Evolutionary conservation across 1,140 invertebrate species (phyloP).

Genomic region (Aphis gossypii): DNA sequence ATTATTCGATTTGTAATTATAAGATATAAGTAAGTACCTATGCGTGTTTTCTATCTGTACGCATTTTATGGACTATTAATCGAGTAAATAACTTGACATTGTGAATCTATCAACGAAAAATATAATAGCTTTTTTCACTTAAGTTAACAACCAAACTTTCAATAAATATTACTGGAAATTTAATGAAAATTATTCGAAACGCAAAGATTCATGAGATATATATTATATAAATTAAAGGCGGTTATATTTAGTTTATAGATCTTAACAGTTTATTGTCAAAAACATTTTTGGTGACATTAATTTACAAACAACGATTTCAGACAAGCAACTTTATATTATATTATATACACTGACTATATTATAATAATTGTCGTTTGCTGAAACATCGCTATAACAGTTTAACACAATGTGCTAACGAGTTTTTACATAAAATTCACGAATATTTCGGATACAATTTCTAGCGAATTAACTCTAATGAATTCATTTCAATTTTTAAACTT

Average conservation of each 20-base stretch:
- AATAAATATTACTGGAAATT: not conserved
- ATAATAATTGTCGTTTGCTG: not conserved
- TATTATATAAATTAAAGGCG: not conserved
- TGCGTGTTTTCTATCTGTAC: not conserved
- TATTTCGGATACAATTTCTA: not conserved
- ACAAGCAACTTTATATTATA: not conserved
- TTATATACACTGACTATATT: not conserved
- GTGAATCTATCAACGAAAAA: not conserved
- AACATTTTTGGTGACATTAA: not conserved
- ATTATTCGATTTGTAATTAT: not conserved
- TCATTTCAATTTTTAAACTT: conserved; percentile 3
- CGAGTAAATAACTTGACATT: conserved; percentile 3
- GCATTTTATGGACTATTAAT: not conserved
- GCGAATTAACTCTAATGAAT: not conserved
- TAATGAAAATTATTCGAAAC: not conserved
- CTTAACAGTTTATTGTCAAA: not conserved
- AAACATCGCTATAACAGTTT: not conserved
- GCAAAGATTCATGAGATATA: not conserved
- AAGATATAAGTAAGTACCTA: not conserved
- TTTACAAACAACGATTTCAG: not conserved
- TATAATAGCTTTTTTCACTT: not conserved
- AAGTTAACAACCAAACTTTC: not conserved
- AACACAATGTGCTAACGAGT: not conserved
- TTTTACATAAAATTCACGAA: not conserved
- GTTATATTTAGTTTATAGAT: not conserved